Conservation (phyloP, 2,888 invertebrate species). For the Brachypterus glaber region DNA sequence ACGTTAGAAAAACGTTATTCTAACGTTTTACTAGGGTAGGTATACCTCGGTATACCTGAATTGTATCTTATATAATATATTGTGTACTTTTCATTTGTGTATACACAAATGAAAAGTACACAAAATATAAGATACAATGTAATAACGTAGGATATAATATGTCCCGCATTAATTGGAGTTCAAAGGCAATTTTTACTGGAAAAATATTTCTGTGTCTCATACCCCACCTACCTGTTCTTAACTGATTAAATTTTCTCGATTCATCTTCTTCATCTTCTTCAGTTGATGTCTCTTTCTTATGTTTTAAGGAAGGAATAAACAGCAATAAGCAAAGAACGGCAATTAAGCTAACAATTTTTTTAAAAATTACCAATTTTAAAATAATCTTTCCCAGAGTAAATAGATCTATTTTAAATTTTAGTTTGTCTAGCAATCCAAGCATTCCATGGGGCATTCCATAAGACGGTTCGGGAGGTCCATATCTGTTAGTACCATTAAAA, state of each 20-base stretch:
- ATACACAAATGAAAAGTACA: too few relatives aligned
- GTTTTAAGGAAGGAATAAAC: slow-evolving; percentile 53
- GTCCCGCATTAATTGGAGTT: too few relatives aligned
- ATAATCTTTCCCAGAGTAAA: slow-evolving; percentile 65
- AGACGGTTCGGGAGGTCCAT: slow-evolving; percentile 28
- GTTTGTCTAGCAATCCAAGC: slow-evolving; percentile 53
- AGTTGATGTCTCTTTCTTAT: slow-evolving; percentile 16
- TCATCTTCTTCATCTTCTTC: background rate
- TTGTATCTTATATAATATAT: too few relatives aligned
- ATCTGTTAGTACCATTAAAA: slow-evolving; percentile 7
- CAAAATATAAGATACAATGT: too few relatives aligned
- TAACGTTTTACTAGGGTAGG: too few relatives aligned
- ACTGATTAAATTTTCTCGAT: slow-evolving; percentile 1
- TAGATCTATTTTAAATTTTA: slow-evolving; percentile 60
- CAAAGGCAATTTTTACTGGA: too few relatives aligned
- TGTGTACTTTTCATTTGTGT: too few relatives aligned
- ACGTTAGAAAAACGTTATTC: too few relatives aligned
- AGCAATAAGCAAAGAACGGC: slow-evolving; percentile 65
- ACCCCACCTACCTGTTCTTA: too few relatives aligned
- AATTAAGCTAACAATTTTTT: slow-evolving; percentile 71
- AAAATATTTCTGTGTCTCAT: too few relatives aligned
- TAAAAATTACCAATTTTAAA: slow-evolving; percentile 67
- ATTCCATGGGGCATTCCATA: slow-evolving; percentile 51
- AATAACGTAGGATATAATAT: too few relatives aligned
- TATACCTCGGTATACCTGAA: too few relatives aligned